phyloP scores from a whole-genome alignment of 2,797 vertebrate species.

The Huso huso region DNA sequence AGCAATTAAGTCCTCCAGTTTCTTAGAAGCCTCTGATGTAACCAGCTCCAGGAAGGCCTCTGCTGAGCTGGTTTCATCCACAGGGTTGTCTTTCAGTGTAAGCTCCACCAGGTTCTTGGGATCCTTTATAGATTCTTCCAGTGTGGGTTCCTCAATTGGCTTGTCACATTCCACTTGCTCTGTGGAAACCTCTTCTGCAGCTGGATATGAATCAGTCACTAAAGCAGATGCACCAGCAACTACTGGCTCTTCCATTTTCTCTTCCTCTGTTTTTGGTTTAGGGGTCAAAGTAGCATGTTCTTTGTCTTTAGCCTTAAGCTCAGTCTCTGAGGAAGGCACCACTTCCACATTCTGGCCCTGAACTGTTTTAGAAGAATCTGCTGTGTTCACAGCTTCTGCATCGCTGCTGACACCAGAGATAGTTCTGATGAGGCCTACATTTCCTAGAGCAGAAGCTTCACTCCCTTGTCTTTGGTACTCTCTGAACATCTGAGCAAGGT shows the following conservation, averaged over 20 bases:
- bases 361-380: constrained; percentile 17
- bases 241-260: no score
- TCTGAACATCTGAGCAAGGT: constrained; percentile 72
- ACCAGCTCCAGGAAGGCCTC: constrained; percentile 31
- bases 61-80: constrained; percentile 23
- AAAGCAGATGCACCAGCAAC: no score
- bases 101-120: constrained; percentile 14
- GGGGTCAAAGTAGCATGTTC: neutral
- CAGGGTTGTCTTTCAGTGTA: constrained; percentile 19
- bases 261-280: neutral
- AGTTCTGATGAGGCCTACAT: constrained; percentile 52
- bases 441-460: constrained; percentile 24
- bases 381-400: constrained; percentile 35
- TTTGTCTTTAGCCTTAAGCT: constrained; percentile 48
- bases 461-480: constrained; percentile 72
- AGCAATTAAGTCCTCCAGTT: constrained; percentile 30
- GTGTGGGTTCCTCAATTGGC: neutral
- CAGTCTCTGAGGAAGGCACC: constrained; percentile 59
- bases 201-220: no score
- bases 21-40: constrained; percentile 29
- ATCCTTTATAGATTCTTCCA: neutral
- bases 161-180: constrained; percentile 5
- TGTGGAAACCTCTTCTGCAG: no score
- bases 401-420: constrained; percentile 60
- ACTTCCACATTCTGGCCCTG: constrained; percentile 19